Evolutionary conservation across 2,888 invertebrate genomes (phyloP).

Genomic region (Furcula furcula): DNA sequence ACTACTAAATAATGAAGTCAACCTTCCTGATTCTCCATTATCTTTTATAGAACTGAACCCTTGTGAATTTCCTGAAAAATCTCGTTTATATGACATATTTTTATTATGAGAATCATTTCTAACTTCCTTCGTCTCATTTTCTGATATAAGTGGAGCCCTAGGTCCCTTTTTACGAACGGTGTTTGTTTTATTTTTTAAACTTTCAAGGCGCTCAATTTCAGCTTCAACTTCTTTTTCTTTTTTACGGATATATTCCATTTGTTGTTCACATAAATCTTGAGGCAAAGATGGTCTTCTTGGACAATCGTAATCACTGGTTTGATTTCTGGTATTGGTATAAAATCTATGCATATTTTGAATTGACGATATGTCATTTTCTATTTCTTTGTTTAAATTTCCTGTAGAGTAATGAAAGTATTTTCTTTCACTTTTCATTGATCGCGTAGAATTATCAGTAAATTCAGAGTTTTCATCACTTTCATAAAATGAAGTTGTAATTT

Average conservation of each 20-base stretch:
- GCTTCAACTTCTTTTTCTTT: conserved; percentile 86
- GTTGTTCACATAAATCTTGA: conserved; percentile 83
- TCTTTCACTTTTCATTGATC: conserved; percentile 60
- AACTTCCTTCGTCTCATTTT: conserved; percentile 49
- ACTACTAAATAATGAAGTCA: conserved; percentile 72
- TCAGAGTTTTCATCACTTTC: conserved; percentile 74
- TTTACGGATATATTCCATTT: conserved; percentile 84
- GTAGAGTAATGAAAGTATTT: conserved; percentile 73
- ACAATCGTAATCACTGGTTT: conserved; percentile 30
- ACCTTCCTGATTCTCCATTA: conserved; percentile 42
- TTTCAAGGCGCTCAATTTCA: conserved; percentile 84
- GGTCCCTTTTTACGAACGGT: conserved; percentile 45
- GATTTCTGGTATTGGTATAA: conserved; percentile 51
- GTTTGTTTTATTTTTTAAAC: conserved; percentile 47
- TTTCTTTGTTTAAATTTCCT: conserved; percentile 70
- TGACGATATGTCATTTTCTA: conserved; percentile 69
- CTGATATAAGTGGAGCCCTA: conserved; percentile 63
- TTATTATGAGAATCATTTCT: conserved; percentile 55
- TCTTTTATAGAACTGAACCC: conserved; percentile 29
- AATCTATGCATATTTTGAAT: conserved; percentile 74
- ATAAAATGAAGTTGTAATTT: conserved; percentile 60
- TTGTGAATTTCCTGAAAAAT: conserved; percentile 51
- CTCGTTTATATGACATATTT: conserved; percentile 67
- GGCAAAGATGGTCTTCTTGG: conserved; percentile 83
- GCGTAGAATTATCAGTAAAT: conserved; percentile 60